Base-by-base conservation (phyloP, 2,797 vertebrate species). In the Mycteria americana region DNA sequence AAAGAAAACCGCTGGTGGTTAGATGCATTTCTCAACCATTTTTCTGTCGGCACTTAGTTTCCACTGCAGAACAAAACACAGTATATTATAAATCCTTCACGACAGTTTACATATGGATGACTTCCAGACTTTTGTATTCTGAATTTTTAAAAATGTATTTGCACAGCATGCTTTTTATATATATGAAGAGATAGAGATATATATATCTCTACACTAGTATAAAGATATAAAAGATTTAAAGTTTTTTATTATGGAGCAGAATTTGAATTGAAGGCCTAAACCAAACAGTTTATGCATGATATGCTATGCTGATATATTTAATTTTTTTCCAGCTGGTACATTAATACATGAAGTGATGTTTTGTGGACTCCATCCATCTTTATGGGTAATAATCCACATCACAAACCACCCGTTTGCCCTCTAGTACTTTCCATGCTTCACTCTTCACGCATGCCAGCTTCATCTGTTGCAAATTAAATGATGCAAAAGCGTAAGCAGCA, bases 381-480 rank as follows among this genome's bases (percentile, higher is more conserved):
- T 92, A 95, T 5, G 17, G 63, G 72, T 95, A 96, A 92, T 96
- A 97, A 95, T 84, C 77, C 85, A 93, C 79, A 95, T 94, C 82
- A 96, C 82, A 97, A 96, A 90, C 82, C 76, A 93, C 54, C 54
- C 81, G 9, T 90, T 95, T 93, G 92, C 74, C 95, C 94, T 93
- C 85, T 76, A 91, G 68, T 86, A 77, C 56, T 97, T 92, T 85
- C 78, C 56, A 57, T 63, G 63, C n/a, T 77, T 75, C 62, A 73
- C 41, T 89, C 83, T 95, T 94, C 60, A 95, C 2, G 24, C 65
- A 81, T 67, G 93, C 78, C 85, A 96, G 77, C 83, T 92, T 98
- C 63, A 95, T 93, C 76, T 96, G 92, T 70, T 96, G 59, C 65
- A 94, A 94, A 93, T 96, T 90, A 96, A 95, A 96, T 46, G 88